Percentiles rank a stretch among this genome's conserved stretches.
phyloP scores from a whole-genome alignment of 2,113 vertebrate species.

The Poeciliopsis retropinna region DNA sequence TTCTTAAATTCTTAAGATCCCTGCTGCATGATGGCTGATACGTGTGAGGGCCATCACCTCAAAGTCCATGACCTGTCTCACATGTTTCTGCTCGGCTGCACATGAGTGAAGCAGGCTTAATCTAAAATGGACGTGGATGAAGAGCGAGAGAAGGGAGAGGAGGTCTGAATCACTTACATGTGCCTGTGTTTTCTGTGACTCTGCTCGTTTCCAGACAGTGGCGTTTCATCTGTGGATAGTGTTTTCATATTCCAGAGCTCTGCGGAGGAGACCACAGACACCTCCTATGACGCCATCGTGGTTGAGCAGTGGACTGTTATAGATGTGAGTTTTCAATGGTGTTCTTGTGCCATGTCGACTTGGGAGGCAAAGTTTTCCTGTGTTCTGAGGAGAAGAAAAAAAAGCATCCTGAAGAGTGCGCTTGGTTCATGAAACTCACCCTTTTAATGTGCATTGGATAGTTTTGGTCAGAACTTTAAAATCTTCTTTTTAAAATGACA shows the following conservation, averaged over 20 bases:
- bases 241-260: conserved; percentile 93
- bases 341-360: not conserved
- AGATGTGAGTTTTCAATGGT: conserved; percentile 80
- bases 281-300: conserved; percentile 94
- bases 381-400: not conserved
- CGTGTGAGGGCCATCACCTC: conserved; percentile 13
- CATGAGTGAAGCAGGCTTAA: conserved; percentile 42
- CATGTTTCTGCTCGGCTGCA: conserved; percentile 52
- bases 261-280: conserved; percentile 80
- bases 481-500: too few species aligned
- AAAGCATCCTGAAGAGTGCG: not conserved
- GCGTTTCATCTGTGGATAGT: conserved; percentile 83
- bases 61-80: conserved; percentile 41
- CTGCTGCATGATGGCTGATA: conserved; percentile 36
- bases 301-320: conserved; percentile 97
- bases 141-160: not conserved
- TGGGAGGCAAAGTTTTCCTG: not conserved
- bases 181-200: conserved; percentile 29
- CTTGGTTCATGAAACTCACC: not conserved
- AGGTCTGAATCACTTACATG: conserved; percentile 35
- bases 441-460: too few species aligned
- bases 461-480: too few species aligned
- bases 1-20: conserved; percentile 31
- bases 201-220: conserved; percentile 48
- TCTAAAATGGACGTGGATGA: conserved; percentile 36